Percentiles rank a stretch among this genome's conserved stretches.
phyloP scores from a whole-genome alignment of 2,888 invertebrate species.

The Psylliodes chrysocephalus region DNA sequence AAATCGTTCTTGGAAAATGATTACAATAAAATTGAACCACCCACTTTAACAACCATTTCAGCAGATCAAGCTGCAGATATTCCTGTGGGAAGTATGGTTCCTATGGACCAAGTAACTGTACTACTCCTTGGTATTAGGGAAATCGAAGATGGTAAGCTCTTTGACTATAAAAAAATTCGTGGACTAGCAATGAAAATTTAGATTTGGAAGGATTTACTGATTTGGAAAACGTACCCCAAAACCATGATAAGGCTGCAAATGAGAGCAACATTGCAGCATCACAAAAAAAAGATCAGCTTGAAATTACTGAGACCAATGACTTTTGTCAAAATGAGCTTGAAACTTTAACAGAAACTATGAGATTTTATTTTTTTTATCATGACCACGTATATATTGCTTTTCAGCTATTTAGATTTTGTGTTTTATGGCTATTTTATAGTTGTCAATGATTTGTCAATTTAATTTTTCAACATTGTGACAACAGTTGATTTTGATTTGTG shows the following conservation, averaged over 20 bases:
- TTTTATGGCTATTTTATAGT: too few relatives aligned
- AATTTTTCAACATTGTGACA: too few relatives aligned
- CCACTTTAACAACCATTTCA: not conserved
- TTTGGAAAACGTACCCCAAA: not conserved
- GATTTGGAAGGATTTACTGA: not conserved
- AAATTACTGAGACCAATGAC: not conserved
- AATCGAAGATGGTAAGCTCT: not conserved
- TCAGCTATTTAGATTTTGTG: too few relatives aligned
- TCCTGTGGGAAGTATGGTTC: not conserved
- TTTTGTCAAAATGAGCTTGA: not conserved
- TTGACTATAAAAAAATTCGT: not conserved
- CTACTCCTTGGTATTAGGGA: not conserved
- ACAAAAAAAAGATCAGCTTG: not conserved
- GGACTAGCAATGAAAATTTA: not conserved
- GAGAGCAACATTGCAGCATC: not conserved
- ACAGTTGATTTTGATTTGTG: too few relatives aligned
- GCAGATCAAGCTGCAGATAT: not conserved
- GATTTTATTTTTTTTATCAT: too few relatives aligned
- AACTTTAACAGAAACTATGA: not conserved
- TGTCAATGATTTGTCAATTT: too few relatives aligned
- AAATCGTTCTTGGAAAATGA: not conserved
- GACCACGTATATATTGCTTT: too few relatives aligned
- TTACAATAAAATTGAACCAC: not conserved
- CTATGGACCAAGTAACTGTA: not conserved
- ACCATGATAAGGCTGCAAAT: not conserved